A percentile compares a stretch with the other conserved stretches of the same genome.
Conservation (phyloP, 2,888 invertebrate species). For the Lepidocyrtinus sp. region DNA sequence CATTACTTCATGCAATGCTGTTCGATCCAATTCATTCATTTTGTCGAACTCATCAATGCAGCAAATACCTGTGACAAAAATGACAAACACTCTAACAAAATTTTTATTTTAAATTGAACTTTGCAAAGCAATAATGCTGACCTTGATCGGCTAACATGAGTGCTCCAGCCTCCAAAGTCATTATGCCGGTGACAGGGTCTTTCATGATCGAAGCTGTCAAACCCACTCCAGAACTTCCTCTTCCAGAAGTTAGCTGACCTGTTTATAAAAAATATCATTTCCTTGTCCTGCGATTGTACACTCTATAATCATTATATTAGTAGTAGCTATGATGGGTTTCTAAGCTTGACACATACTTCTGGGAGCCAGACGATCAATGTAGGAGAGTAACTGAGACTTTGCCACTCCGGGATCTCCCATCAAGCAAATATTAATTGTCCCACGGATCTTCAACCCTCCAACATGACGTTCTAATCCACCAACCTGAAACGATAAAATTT, state of each 20-base stretch:
- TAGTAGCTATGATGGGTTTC: not conserved
- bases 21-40: slow-evolving; percentile 85
- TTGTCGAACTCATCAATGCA: slow-evolving; percentile 94
- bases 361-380: slow-evolving; percentile 80
- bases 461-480: slow-evolving; percentile 92
- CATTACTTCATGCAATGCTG: slow-evolving; percentile 92
- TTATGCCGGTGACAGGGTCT: slow-evolving; percentile 86
- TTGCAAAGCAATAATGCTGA: no score
- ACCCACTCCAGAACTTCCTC: not conserved
- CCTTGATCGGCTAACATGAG: slow-evolving; percentile 91
- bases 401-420: slow-evolving; percentile 82
- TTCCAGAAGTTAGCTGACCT: no score
- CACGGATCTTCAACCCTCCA: slow-evolving; percentile 78
- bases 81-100: no score
- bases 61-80: no score
- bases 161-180: slow-evolving; percentile 93
- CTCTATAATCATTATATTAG: not conserved
- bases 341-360: slow-evolving; percentile 77
- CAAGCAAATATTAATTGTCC: slow-evolving; percentile 87
- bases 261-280: not conserved
- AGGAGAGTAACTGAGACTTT: slow-evolving; percentile 79
- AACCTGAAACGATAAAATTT: slow-evolving; percentile 48
- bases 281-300: not conserved
- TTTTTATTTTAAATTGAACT: no score
- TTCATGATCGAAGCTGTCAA: slow-evolving; percentile 7